Conservation (phyloP, 30 jellyfish, hydroid and myxozoan genomes). For the Hydra vulgaris region DNA sequence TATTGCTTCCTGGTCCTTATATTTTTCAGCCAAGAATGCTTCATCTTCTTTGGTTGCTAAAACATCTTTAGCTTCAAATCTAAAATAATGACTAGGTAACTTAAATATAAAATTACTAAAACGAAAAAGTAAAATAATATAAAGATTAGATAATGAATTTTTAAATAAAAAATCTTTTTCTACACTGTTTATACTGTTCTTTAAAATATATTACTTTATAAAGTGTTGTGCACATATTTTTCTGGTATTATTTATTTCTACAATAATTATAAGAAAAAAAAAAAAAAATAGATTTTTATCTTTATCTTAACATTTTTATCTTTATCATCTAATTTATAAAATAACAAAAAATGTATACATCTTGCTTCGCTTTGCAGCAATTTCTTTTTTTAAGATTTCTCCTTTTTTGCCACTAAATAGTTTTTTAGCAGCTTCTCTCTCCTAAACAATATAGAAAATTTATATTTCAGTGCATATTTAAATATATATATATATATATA, state of each 20-base stretch:
- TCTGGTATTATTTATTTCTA: too few species aligned
- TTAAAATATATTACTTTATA: too few species aligned
- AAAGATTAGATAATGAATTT: too few species aligned
- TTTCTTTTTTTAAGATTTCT: conserved; percentile 57
- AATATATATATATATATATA: too few species aligned
- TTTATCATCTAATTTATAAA: not conserved
- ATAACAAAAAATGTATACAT: conserved; percentile 28
- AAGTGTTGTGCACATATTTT: too few species aligned
- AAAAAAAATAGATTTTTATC: too few species aligned
- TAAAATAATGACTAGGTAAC: not conserved
- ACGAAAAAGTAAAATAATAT: too few species aligned
- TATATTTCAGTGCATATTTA: not conserved
- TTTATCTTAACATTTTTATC: too few species aligned
- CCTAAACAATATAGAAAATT: conserved; percentile 21
- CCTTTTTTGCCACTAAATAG: conserved; percentile 53
- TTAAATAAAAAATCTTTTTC: too few species aligned
- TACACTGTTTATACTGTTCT: too few species aligned
- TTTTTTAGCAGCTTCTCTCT: conserved; percentile 74
- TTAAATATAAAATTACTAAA: too few species aligned
- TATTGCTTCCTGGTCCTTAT: conserved; percentile 33
- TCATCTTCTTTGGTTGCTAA: conserved; percentile 11
- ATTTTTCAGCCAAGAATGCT: conserved; percentile 26
- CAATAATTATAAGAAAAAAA: too few species aligned
- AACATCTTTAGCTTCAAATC: conserved; percentile 28
- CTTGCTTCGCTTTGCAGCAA: conserved; percentile 75